Base-by-base conservation (phyloP, 2,113 vertebrate genomes). In the Nothobranchius furzeri region DNA sequence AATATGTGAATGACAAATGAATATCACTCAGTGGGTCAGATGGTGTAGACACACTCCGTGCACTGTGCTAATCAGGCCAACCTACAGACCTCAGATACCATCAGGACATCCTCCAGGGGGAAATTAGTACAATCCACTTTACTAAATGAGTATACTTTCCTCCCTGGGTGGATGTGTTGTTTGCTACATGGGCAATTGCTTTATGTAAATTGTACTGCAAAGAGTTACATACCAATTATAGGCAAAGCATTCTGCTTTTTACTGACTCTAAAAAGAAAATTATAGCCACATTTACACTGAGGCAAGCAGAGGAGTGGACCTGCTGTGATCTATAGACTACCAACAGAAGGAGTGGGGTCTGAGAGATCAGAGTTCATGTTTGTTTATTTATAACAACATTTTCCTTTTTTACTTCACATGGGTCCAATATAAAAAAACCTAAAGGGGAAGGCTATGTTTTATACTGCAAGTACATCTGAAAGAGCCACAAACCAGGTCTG, bases 1-100 rank as follows among this genome's bases (percentile, higher is more conserved):
- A 84, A 87, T 88, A 86, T 87, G 83, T 85, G 83, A 90, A 89
- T 89, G 87, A 89, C 85, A 89, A 90, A 90, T 90, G 83, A 87
- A 89, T 85, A 82, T 85, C 84, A 85, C 83, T 78, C 81, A 82
- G 86, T 83, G 85, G 87, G 86, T 90, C 89, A 89, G 89, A 89
- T 89, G 87, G 87, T 81, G 86, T 62, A 88, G 89, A 90, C 87
- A 90, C 89, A 90, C 85, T 89, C 84, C 35, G 49, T 85, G 87
- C 87, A 82, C 78, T 63, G 76, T 85, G 87, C 81, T 88, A 90
- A 90, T 90, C 89, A 89, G 85, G 73, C 79, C 86, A 85, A 88
- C 87, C 82, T 83, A 76, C 85, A 85, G 78, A 85, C 86, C 87
- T 77, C 69, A 74, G 78, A 82, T 75, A 84, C 64, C 85, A 89